phyloP scores from a whole-genome alignment of 2,797 vertebrate species.

The Gallinago stenura region DNA sequence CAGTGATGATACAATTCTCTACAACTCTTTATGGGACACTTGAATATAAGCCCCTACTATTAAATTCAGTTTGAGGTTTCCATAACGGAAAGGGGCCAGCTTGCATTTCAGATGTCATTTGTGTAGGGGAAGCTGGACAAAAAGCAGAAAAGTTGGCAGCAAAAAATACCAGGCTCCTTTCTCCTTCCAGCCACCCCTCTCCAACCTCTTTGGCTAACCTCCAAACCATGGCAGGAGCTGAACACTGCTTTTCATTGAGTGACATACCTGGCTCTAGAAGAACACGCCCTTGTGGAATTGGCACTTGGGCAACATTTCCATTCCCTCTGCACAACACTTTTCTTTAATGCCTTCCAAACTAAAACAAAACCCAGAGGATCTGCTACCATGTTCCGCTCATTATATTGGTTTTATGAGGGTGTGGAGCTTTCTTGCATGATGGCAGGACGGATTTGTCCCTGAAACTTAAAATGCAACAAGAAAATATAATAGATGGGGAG shows the following conservation, averaged over 20 bases:
- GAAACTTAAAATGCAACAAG: slow-evolving; percentile 9
- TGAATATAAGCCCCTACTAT: slow-evolving; percentile 36
- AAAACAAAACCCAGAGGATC: slow-evolving; percentile 52
- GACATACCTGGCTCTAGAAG: slow-evolving; percentile 65
- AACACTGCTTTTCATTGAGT: slow-evolving; percentile 65
- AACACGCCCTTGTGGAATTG: slow-evolving; percentile 64
- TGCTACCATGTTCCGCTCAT: slow-evolving; percentile 41
- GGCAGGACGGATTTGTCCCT: slow-evolving; percentile 24
- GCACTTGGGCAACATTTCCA: slow-evolving; percentile 42
- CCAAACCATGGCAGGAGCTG: slow-evolving; percentile 54
- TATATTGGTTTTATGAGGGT: slow-evolving; percentile 50
- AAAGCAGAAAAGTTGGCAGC: slow-evolving; percentile 61
- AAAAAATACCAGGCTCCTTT: slow-evolving; percentile 46
- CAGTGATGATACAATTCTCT: slow-evolving; percentile 34
- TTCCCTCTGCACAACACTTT: slow-evolving; percentile 31
- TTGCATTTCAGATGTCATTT: slow-evolving; percentile 64
- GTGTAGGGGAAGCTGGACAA: slow-evolving; percentile 46
- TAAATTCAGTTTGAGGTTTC: slow-evolving; percentile 59
- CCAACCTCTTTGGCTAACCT: slow-evolving; percentile 53
- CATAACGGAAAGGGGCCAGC: slow-evolving; percentile 13
- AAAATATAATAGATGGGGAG: neutral
- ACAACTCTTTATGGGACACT: slow-evolving; percentile 33
- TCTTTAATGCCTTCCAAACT: slow-evolving; percentile 54
- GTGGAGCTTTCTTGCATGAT: slow-evolving; percentile 26
- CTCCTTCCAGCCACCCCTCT: slow-evolving; percentile 33